phyloP scores from a whole-genome alignment of 1,140 invertebrate species.

The Coptotermes formosanus region DNA sequence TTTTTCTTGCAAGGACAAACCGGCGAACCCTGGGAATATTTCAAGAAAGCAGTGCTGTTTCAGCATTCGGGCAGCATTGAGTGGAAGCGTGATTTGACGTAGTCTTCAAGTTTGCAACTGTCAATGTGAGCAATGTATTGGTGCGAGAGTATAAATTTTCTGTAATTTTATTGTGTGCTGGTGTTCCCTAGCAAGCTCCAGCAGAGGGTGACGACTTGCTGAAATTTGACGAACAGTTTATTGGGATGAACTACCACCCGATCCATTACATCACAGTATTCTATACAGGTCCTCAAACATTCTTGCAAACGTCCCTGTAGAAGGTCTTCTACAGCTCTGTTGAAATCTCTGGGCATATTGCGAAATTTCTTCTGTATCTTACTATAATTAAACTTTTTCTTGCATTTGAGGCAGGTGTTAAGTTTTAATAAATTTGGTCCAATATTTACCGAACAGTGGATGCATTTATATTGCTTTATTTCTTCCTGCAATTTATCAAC shows the following conservation, averaged over 20 bases:
- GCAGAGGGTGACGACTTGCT: conserved; percentile 22
- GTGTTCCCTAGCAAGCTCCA: conserved; percentile 25
- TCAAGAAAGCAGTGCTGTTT: no score
- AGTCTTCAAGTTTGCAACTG: no score
- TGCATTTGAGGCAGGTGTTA: not conserved
- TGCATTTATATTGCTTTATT: not conserved
- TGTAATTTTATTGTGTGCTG: not conserved
- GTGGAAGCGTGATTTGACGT: no score
- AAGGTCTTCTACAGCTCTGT: not conserved
- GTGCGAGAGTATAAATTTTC: not conserved
- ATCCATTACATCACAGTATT: not conserved
- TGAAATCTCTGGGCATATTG: not conserved
- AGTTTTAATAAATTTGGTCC: not conserved
- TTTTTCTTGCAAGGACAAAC: no score
- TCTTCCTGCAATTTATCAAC: not conserved
- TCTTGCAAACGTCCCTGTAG: not conserved
- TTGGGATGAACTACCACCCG: conserved; percentile 23
- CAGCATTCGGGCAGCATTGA: no score
- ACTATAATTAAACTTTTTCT: conserved; percentile 2
- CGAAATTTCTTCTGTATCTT: not conserved
- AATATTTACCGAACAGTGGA: not conserved
- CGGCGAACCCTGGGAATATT: no score
- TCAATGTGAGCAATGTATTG: no score
- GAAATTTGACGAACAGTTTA: not conserved
- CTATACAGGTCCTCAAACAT: not conserved